Base-by-base conservation (phyloP, 1,140 invertebrate genomes). In the Drosophila nannoptera region DNA sequence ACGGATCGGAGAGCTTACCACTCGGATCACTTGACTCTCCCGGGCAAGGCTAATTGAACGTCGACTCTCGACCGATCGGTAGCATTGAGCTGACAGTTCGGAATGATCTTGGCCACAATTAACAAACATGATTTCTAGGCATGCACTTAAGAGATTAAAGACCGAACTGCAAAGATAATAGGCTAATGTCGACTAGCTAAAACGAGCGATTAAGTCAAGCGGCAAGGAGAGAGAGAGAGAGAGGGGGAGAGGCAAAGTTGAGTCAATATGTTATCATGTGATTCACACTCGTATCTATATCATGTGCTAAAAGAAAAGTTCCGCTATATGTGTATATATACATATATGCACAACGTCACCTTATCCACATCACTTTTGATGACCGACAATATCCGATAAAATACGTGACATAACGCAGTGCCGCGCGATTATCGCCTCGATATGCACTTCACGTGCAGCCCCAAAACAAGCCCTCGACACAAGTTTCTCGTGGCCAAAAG, bases 1-100 rank as follows among this genome's bases (percentile, higher is more conserved):
- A n/a, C 46, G 35, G 45, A 49, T 31, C 35, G 33, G 31, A 46
- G 11, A 50, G 14, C 35, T 50, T 36, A 29, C 22, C 22, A 22
- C 29, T 50, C 59, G 55, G 7, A 29, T 29, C n/a, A 9, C 59
- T 59, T 31, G 22, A 22, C 22, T 22, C 22, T 22, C 22, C 3
- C 22, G 3, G 22, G n/a, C 38, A 29, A 29, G 60, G 60, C 52
- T 77, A 75, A 82, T 77, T 77, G 75, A 56, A 46, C 38, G 16
- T 38, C 43, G 35, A 56, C 40, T 60, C 67, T 71, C 55, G 53
- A 68, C 53, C 46, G 73, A 70, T 78, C 71, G 71, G 78, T 78
- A 75, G 63, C 75, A 78, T 78, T 73, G 78, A 78, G 63, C 63
- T 36, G 80, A 75, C 67, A 69, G 78, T 75, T 75, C 75, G 68